Base-by-base conservation (phyloP, 2,888 invertebrate species). In the Clostera curtula region DNA sequence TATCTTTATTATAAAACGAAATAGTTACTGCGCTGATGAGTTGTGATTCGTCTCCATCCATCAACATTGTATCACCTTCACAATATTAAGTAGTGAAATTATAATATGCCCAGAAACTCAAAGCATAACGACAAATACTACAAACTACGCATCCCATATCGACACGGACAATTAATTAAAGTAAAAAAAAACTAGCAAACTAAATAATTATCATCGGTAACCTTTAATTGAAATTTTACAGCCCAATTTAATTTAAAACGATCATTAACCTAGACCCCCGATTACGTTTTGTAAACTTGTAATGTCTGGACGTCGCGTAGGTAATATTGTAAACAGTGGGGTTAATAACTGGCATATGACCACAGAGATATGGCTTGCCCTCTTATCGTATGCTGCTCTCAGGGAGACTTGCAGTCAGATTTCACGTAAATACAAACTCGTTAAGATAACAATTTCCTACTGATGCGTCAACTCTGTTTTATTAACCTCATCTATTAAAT, bases 281-380 rank as follows among this genome's bases (percentile, higher is more conserved):
- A 74, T 79, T 72, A 66, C 44, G 32, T 56, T 59, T 54, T 47
- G 40, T 57, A 36, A 56, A 71, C 75, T 72, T 61, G 42, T 49
- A 49, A 56, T 56, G 65, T 70, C 61, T 69, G 70, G n/a, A n/a
- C 68, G 66, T 61, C 58, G 56, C 62, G 58, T 60, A 55, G 60
- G 49, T 49, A 37, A 49, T 49, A 53, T 63, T 69, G 77, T 77
- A 76, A 77, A 75, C 77, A 76, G 62, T 46, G 62, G 54, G 80
- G 76, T 77, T 79, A 71, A 75, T 75, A 79, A 76, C 82, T 82
- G 82, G 74, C 80, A 67, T 57, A 63, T 77, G 80, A 73, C 79
- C 58, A 46, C 30, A 47, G 43, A 24, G 30, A 49, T 76, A 79
- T 76, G 77, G 61, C 52, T 58, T 46, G 62, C 43, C 58, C 65